Evolutionary conservation across 2,888 invertebrate species (phyloP).

Genomic region (Eurois occulta): DNA sequence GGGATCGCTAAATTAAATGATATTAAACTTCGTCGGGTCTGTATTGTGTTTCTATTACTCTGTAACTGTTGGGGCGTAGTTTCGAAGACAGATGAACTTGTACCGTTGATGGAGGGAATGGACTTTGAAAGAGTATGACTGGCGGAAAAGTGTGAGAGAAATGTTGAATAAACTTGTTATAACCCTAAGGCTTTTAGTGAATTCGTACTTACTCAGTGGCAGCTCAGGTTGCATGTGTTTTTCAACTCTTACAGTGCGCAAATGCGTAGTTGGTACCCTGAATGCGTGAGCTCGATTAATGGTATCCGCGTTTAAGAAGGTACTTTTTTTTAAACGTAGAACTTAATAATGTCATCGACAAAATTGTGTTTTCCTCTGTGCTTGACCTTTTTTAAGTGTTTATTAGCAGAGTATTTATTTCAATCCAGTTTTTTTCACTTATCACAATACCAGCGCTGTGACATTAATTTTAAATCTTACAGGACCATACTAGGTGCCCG

Average conservation of each 20-base stretch:
- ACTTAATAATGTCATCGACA: not conserved
- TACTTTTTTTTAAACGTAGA: not conserved
- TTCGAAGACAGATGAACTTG: slow-evolving; percentile 44
- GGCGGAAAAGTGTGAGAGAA: slow-evolving; percentile 12
- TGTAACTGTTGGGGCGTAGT: slow-evolving; percentile 45
- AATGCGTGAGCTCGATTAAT: not conserved
- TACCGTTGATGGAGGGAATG: slow-evolving; percentile 44
- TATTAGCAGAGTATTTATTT: slow-evolving; percentile 4
- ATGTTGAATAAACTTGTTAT: slow-evolving; percentile 4
- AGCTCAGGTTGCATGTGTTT: not conserved
- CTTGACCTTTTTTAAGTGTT: not conserved
- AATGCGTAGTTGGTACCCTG: not conserved
- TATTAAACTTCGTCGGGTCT: slow-evolving; percentile 52
- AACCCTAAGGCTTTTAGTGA: not conserved
- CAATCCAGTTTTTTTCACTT: not conserved
- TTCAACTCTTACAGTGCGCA: not conserved
- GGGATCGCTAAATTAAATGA: slow-evolving; percentile 65
- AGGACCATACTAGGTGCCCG: too few relatives aligned
- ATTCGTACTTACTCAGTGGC: not conserved
- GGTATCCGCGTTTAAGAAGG: not conserved
- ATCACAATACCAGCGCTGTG: too few relatives aligned
- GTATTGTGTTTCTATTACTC: slow-evolving; percentile 48
- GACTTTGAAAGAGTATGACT: slow-evolving; percentile 16
- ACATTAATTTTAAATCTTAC: too few relatives aligned
- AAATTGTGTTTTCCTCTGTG: not conserved